phyloP scores from a whole-genome alignment of 2,113 vertebrate genomes.

The Ceyx cyanopectus region DNA sequence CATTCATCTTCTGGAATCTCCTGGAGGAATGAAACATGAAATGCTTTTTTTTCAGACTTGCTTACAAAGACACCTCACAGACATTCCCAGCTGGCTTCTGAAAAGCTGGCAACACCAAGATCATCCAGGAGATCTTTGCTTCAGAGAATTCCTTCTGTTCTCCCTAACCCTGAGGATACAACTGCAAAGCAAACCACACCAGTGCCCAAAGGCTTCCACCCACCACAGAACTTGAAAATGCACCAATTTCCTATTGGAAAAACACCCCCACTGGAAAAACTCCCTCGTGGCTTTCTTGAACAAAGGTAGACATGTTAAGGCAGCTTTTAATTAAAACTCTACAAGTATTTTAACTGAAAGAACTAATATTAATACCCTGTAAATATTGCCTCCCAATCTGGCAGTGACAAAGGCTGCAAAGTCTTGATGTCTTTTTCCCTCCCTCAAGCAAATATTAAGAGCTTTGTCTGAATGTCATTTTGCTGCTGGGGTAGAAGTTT shows the following conservation, averaged over 20 bases:
- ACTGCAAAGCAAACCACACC: not conserved
- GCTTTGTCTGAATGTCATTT: not conserved
- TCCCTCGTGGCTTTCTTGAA: not conserved
- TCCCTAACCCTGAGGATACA: not conserved
- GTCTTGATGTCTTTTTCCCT: not conserved
- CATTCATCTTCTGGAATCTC: not conserved
- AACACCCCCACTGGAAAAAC: not conserved
- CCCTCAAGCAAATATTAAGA: not conserved
- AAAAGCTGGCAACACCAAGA: not conserved
- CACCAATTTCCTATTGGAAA: not conserved
- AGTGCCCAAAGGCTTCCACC: not conserved
- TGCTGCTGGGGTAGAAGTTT: not conserved
- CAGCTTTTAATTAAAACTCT: not conserved
- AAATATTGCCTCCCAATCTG: not conserved
- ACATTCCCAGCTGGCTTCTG: not conserved
- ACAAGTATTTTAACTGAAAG: not conserved
- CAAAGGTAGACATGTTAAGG: conserved; percentile 14
- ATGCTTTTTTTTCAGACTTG: not conserved
- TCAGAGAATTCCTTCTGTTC: not conserved
- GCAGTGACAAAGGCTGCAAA: not conserved
- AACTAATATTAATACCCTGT: not conserved
- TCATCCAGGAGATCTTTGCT: not conserved
- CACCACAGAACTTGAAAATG: not conserved
- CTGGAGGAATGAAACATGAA: not conserved
- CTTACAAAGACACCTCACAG: not conserved